Conservation (phyloP, 2,113 vertebrate genomes). For the Thamnophis sirtalis region DNA sequence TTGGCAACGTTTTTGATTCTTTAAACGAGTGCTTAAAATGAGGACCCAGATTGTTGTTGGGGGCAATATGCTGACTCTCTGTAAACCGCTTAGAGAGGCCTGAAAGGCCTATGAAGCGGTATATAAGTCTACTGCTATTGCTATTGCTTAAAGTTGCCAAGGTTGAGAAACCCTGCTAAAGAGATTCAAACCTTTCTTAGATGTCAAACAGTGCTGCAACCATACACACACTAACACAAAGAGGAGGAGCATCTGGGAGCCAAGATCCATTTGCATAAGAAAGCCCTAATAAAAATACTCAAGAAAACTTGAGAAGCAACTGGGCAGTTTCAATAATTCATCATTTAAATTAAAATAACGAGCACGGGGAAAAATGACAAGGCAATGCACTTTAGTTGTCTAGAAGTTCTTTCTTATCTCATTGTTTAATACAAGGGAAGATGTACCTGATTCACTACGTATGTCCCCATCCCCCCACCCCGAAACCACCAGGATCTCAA, state of each 20-base stretch:
- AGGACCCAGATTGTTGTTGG: no score
- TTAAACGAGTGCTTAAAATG: no score
- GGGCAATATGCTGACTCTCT: no score
- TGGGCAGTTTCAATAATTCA: conserved; percentile 1
- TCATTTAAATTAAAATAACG: neutral
- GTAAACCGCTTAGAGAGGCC: no score
- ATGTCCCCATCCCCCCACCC: neutral
- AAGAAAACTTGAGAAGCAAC: neutral
- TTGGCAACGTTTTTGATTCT: no score
- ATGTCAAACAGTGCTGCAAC: neutral
- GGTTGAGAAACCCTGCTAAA: no score
- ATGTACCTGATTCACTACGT: neutral
- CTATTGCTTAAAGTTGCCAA: no score
- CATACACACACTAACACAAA: neutral
- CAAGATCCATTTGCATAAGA: neutral
- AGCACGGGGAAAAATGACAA: neutral
- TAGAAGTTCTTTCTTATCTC: neutral
- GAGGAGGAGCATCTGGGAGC: neutral
- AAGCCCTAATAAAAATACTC: neutral
- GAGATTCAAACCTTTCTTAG: neutral
- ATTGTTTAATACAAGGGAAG: neutral
- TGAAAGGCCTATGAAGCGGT: no score
- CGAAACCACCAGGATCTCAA: neutral
- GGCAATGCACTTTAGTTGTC: neutral
- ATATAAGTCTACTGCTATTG: no score